phyloP scores from a whole-genome alignment of 1,140 invertebrate genomes.

The Trigoniulus corallinus region DNA sequence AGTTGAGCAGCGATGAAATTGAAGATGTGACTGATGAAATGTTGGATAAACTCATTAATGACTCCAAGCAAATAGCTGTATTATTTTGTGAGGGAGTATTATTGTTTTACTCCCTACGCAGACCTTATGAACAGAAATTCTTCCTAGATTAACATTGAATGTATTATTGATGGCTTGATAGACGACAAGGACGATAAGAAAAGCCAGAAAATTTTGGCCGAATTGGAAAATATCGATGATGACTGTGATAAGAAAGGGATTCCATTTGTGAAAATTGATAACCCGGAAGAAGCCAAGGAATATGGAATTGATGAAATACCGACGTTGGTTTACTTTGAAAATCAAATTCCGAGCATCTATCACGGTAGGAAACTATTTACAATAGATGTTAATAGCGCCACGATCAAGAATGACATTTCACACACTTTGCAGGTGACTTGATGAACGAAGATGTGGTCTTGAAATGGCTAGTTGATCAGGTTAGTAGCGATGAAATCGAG shows the following conservation, averaged over 20 bases:
- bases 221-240: constrained; percentile 88
- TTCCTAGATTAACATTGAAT: no score
- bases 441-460: constrained; percentile 80
- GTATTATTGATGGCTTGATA: constrained; percentile 26
- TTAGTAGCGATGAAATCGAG: constrained; percentile 84
- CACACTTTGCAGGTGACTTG: constrained; percentile 55
- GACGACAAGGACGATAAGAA: constrained; percentile 82
- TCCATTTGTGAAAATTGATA: constrained; percentile 85
- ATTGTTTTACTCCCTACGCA: neutral
- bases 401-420: neutral
- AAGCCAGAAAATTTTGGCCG: constrained; percentile 65
- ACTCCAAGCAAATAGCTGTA: constrained; percentile 73
- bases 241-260: constrained; percentile 79
- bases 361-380: constrained; percentile 39
- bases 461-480: constrained; percentile 80
- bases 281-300: constrained; percentile 55
- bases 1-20: constrained; percentile 80
- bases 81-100: constrained; percentile 62
- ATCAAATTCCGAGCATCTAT: constrained; percentile 78
- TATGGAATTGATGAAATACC: constrained; percentile 80
- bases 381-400: neutral
- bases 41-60: constrained; percentile 72
- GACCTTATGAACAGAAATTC: neutral
- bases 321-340: constrained; percentile 75
- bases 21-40: constrained; percentile 89